Conservation (phyloP, 2,888 invertebrate genomes). For the Koerneria pararmatus region DNA sequence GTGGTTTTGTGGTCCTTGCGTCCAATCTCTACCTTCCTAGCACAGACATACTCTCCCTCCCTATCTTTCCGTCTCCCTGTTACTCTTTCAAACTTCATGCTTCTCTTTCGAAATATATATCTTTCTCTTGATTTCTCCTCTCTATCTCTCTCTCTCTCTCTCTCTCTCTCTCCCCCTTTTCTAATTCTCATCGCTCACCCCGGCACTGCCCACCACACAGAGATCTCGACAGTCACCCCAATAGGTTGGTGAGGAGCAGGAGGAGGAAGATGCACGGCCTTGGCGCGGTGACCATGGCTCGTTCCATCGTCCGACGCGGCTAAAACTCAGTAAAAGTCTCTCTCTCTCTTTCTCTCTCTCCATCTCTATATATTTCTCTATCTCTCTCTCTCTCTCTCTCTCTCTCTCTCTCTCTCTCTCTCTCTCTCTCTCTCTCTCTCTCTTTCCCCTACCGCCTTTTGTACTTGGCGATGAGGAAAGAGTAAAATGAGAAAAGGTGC, state of each 20-base stretch:
- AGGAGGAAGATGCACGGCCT: no score
- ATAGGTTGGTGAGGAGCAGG: no score
- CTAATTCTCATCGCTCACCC: constrained; percentile 9
- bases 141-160: constrained; percentile 4
- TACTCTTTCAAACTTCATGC: no score
- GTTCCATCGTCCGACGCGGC: background rate
- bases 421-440: constrained; percentile 14
- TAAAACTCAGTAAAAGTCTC: background rate
- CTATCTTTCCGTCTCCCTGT: background rate
- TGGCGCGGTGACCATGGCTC: background rate
- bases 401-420: constrained; percentile 10
- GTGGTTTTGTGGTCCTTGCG: no score
- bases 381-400: no score
- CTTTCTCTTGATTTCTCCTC: no score
- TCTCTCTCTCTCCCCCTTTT: background rate
- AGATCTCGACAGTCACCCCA: no score
- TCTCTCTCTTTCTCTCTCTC: background rate
- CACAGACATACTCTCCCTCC: constrained; percentile 13
- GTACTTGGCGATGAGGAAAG: no score
- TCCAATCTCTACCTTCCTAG: no score
- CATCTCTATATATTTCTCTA: background rate
- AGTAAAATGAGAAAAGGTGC: no score
- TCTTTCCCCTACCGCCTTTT: background rate
- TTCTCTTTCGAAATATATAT: no score
- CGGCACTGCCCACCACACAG: no score